Evolutionary conservation across 2,888 invertebrate species (phyloP).

Genomic region (Caenorhabditis panamensis): DNA sequence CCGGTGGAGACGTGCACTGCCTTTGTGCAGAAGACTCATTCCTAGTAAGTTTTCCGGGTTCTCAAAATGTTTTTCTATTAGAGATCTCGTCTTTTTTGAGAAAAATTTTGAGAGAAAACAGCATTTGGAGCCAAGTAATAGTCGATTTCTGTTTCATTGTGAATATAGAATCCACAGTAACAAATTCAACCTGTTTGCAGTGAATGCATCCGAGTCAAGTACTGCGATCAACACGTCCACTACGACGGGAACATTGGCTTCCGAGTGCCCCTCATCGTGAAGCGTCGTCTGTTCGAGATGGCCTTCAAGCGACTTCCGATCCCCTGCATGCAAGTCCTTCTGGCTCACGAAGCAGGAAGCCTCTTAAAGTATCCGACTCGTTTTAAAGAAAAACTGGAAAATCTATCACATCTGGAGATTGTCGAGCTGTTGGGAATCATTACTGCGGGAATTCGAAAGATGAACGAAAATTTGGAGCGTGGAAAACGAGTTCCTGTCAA

Average conservation of each 20-base stretch:
- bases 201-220: conserved; percentile 42
- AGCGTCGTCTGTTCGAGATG: conserved; percentile 51
- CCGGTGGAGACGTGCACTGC: conserved; percentile 35
- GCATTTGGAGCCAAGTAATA: no score
- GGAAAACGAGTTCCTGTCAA: conserved; percentile 21
- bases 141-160: no score
- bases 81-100: no score
- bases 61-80: no score
- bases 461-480: background rate
- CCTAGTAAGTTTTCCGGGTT: conserved; percentile 28
- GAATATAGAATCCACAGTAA: no score
- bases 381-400: conserved; percentile 35
- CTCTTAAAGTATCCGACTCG: conserved; percentile 29
- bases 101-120: no score
- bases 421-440: conserved; percentile 31
- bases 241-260: conserved; percentile 42
- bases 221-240: conserved; percentile 55
- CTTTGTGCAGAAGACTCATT: conserved; percentile 45
- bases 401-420: conserved; percentile 31
- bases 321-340: conserved; percentile 41
- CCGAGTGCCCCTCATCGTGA: conserved; percentile 50
- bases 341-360: conserved; percentile 9
- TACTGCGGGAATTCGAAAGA: conserved; percentile 12
- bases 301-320: conserved; percentile 53
- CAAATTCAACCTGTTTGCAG: conserved; percentile 15